Evolutionary conservation across 1,140 invertebrate species (phyloP).

Genomic region (Drosophila tani): DNA sequence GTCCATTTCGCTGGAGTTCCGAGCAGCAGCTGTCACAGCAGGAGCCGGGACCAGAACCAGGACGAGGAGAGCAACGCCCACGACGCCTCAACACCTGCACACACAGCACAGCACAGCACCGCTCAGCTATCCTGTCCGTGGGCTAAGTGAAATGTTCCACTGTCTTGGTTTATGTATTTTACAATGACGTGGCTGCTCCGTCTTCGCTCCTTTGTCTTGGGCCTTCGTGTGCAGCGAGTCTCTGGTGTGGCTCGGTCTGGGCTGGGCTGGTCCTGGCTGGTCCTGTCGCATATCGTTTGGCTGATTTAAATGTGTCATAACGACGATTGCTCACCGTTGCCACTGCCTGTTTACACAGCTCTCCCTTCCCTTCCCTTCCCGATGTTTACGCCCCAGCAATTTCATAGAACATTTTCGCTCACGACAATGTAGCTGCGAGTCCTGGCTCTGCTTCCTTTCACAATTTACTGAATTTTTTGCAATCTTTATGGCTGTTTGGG

Average conservation of each 20-base stretch:
- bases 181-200: constrained; percentile 72
- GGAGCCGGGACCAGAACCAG: background rate
- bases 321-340: constrained; percentile 70
- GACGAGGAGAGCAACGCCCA: constrained; percentile 13
- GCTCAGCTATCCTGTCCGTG: constrained; percentile 16
- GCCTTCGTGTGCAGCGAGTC: constrained; percentile 48
- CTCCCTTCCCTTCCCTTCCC: background rate
- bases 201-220: constrained; percentile 41
- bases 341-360: constrained; percentile 51
- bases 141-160: constrained; percentile 80
- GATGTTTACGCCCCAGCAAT: constrained; percentile 33
- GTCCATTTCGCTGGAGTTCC: constrained; percentile 62
- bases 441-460: constrained; percentile 7
- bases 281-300: constrained; percentile 79
- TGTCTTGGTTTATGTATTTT: constrained; percentile 82
- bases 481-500: constrained; percentile 37
- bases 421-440: constrained; percentile 39
- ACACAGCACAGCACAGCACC: background rate
- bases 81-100: constrained; percentile 61
- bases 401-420: constrained; percentile 44
- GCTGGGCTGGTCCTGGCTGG: constrained; percentile 14
- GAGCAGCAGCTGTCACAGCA: constrained; percentile 63
- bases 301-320: constrained; percentile 84
- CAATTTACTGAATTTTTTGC: constrained; percentile 42
- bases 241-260: constrained; percentile 3